Percentiles rank a stretch among this genome's conserved stretches.
phyloP scores from a whole-genome alignment of 2,113 vertebrate species.

The Dasyurus viverrinus region DNA sequence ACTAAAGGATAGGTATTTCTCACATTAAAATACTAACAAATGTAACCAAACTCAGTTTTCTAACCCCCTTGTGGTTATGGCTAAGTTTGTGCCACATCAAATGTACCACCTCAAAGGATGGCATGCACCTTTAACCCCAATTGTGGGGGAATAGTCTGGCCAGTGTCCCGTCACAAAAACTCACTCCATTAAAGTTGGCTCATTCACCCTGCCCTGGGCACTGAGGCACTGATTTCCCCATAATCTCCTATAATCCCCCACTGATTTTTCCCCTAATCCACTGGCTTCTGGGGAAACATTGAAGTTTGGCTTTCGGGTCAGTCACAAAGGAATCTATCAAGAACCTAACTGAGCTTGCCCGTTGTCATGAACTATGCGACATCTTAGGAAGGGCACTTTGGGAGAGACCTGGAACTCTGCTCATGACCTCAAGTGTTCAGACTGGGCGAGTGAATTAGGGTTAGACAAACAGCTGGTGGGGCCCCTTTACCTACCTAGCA shows the following conservation, averaged over 20 bases:
- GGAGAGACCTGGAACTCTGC: background rate
- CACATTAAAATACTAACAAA: background rate
- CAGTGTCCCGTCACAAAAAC: background rate
- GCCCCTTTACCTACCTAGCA: background rate
- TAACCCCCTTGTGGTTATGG: background rate
- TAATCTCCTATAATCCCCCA: background rate
- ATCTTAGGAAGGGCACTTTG: background rate
- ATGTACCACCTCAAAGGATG: background rate
- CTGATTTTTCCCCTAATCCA: background rate
- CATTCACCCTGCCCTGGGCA: background rate
- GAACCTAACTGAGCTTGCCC: background rate
- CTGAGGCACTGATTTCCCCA: background rate
- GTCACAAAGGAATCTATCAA: constrained; percentile 59
- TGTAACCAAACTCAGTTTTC: background rate
- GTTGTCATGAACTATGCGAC: background rate
- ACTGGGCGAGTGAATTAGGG: background rate
- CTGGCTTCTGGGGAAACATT: constrained; percentile 39
- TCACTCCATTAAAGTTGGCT: background rate
- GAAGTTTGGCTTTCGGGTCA: constrained; percentile 71
- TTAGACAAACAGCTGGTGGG: background rate
- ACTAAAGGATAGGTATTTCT: background rate
- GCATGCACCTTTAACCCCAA: background rate
- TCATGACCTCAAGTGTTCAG: background rate
- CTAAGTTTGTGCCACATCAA: background rate
- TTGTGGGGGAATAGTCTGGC: background rate